Evolutionary conservation across 2,113 vertebrate species (phyloP), one percentile per base, ranked within the genome.

Genomic region (Bubo bubo): DNA sequence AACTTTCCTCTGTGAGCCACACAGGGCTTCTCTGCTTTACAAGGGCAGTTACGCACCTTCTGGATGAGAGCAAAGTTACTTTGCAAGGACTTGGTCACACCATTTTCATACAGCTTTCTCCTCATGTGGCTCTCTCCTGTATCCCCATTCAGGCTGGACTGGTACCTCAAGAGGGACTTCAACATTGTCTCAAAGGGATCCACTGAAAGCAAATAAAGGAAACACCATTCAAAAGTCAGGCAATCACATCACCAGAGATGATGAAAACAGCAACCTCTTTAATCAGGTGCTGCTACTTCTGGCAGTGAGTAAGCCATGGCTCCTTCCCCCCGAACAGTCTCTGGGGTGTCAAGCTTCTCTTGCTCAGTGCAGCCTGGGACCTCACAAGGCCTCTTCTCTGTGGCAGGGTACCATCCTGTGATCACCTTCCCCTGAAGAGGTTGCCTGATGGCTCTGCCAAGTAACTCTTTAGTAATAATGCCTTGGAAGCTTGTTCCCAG

Each of bases 181-280:
- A 99, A 98, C 99, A 99, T 99, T 6, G 98, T 99, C 97, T 99
- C 99, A 98, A 99, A 99, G n/a, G 99, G 99, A 98, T 99, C 99
- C 55, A 98, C 99, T 99, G 88, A 90, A 98, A 98, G 37, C 62
- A 80, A 82, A 93, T 11, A 90, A 67, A 55, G 77, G 41, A 88
- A 97, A 94, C 30, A 70, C 32, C 7, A 70, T 83, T 86, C 12
- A 5, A 37, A 81, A 94, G 34, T 56, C 73, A 89, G 52, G 34
- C 50, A 80, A 24, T n/a, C 49, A 53, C 8, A 47, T 14, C 41
- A 85, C 50, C 23, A 55, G 17, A 24, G 53, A 50, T 53, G 55
- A 80, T 6, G 6, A 53, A 93, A 79, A 55, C 26, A 74, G 47
- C 34, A 62, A 52, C 12, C n/a, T 84, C 37, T 62, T 81, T 14